Conservation (phyloP, 1,140 invertebrate genomes). For the Drosophila lowei region DNA sequence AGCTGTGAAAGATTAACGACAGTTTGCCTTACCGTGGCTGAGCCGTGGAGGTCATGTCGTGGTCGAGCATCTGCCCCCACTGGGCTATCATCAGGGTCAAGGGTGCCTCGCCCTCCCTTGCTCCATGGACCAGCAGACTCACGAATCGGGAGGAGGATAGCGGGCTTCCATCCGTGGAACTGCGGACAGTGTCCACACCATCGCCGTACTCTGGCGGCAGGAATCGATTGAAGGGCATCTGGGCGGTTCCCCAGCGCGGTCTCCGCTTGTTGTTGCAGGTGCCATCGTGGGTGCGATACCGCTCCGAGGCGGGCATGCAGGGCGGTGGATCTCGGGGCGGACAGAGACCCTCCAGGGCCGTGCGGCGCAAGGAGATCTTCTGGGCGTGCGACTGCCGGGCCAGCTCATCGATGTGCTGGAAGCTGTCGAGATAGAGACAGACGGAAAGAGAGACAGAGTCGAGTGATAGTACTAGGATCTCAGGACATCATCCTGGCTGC, state of each 20-base stretch:
- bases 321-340: constrained; percentile 75
- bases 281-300: constrained; percentile 92
- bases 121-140: constrained; percentile 87
- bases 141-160: constrained; percentile 87
- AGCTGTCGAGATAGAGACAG: constrained; percentile 49
- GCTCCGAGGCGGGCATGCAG: constrained; percentile 82
- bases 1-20: background rate
- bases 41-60: constrained; percentile 89
- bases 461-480: constrained; percentile 17
- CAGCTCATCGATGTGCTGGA: constrained; percentile 75
- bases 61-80: constrained; percentile 93
- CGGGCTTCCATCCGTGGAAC: constrained; percentile 84
- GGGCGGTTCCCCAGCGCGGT: constrained; percentile 91
- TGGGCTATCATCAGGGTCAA: constrained; percentile 91
- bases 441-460: background rate
- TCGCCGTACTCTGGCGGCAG: constrained; percentile 92
- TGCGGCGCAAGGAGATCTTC: constrained; percentile 76
- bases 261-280: constrained; percentile 92
- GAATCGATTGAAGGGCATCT: constrained; percentile 92
- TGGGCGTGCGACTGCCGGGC: constrained; percentile 75
- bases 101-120: constrained; percentile 85
- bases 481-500: constrained; percentile 29
- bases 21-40: constrained; percentile 83
- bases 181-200: constrained; percentile 86
- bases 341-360: constrained; percentile 76